Base-by-base conservation (phyloP, 2,888 invertebrate species). In the Cepaea hortensis region DNA sequence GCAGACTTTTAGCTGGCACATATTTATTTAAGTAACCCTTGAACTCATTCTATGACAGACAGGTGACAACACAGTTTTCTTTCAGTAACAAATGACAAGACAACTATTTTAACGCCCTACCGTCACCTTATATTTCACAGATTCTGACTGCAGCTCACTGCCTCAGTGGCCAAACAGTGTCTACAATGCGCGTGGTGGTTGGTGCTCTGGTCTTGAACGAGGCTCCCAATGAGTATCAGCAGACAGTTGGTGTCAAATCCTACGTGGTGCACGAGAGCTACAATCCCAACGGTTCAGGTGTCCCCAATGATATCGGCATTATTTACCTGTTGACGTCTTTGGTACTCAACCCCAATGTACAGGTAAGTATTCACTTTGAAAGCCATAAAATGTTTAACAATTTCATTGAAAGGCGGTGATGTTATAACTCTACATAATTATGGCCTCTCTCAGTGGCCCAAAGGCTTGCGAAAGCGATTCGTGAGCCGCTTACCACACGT, bases 81-180 rank as follows among this genome's bases (percentile, higher is more conserved):
- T 35, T 35, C 35, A 35, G 35, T 35, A 35, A 35, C 35, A 35
- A 35, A 35, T 35, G 35, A 35, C 35, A 35, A 35, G 35, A 35
- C 35, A 35, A 35, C 35, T 35, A 35, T 35, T 35, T 35, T 35
- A 35, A 35, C 35, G 35, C 35, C 35, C 35, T 35, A 35, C 35
- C 35, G 35, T 35, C 35, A 35, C 35, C 35, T 35, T 35, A 35
- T 35, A 35, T 35, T 50, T 76, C 50, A 20, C 73, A 79, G 77
- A 9, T 79, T 3, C 23, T 79, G 77, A 79, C 77, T 15, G 84
- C 84, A 5, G 84, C 84, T 23, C 84, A 84, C 62, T 84, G 84
- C 77, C 48, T 84, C 11, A 35, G 68, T 20, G 77, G 77, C n/a
- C 76, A 77, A 61, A 55, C 35, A 0, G 50, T 65, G 23, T 61